Evolutionary conservation across 2,888 invertebrate species (phyloP).

Genomic region (Tetranychus piercei): DNA sequence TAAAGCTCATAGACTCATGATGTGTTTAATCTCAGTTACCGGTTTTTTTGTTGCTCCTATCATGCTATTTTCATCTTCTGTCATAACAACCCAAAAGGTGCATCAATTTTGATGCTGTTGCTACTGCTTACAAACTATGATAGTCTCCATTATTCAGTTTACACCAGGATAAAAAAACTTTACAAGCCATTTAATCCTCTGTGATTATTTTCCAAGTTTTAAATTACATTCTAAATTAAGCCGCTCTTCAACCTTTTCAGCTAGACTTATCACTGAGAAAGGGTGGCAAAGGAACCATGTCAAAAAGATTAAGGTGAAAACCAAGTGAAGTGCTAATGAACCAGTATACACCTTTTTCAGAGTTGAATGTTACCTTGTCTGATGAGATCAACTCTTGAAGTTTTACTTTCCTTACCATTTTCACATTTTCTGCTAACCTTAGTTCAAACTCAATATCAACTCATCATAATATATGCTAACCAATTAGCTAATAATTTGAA

Average conservation of each 20-base stretch:
- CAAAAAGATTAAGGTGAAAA: not conserved
- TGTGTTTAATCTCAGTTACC: not conserved
- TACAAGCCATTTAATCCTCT: not conserved
- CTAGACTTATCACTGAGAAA: no score
- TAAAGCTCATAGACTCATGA: not conserved
- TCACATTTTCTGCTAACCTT: not conserved
- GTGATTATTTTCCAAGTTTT: not conserved
- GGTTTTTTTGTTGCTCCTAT: not conserved
- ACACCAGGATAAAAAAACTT: not conserved
- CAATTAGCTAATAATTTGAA: no score
- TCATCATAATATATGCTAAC: no score
- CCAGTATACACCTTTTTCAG: not conserved
- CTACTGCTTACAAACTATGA: no score
- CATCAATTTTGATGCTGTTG: not conserved
- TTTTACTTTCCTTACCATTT: not conserved
- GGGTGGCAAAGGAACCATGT: not conserved
- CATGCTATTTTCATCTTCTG: not conserved
- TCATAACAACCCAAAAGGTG: not conserved
- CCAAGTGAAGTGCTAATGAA: not conserved
- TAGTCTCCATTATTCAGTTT: not conserved
- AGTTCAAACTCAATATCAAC: no score
- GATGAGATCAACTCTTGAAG: no score
- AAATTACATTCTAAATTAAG: not conserved
- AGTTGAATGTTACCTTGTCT: not conserved
- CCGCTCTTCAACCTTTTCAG: not conserved